These are phyloP conservation scores for Eristalis pertinax DNA, from an alignment of 2,888 invertebrate genomes.

Conservation along the genomic window DNA sequence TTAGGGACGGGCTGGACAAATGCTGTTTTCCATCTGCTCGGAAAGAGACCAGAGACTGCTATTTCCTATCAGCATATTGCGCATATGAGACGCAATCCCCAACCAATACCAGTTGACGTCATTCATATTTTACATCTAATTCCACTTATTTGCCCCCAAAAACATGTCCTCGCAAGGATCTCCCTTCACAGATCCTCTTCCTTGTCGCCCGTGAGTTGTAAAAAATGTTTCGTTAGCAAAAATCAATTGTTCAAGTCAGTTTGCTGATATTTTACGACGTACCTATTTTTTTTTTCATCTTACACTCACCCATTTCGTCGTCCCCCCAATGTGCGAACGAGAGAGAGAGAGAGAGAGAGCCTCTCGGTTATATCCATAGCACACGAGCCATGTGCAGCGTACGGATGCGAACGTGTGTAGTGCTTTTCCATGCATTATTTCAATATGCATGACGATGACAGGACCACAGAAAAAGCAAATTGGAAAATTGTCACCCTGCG, in stretches of 20 bases:
- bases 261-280: background rate
- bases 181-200: no score
- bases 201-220: no score
- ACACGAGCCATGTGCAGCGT: background rate
- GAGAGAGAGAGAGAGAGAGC: background rate
- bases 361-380: background rate
- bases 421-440: slow-evolving; percentile 46
- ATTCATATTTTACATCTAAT: no score
- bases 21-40: no score
- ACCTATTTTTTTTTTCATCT: background rate
- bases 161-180: no score
- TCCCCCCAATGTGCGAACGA: background rate
- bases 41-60: no score
- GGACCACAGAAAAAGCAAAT: slow-evolving; percentile 40
- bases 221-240: background rate
- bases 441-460: slow-evolving; percentile 51
- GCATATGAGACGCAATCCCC: no score
- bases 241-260: slow-evolving; percentile 26
- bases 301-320: background rate
- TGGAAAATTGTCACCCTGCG: slow-evolving; percentile 62
- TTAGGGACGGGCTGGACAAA: no score
- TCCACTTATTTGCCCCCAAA: no score
- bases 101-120: no score
- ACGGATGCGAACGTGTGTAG: background rate
- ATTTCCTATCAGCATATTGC: no score